Base-by-base conservation (phyloP, 2,888 invertebrate species). In the Ceriagrion tenellum region DNA sequence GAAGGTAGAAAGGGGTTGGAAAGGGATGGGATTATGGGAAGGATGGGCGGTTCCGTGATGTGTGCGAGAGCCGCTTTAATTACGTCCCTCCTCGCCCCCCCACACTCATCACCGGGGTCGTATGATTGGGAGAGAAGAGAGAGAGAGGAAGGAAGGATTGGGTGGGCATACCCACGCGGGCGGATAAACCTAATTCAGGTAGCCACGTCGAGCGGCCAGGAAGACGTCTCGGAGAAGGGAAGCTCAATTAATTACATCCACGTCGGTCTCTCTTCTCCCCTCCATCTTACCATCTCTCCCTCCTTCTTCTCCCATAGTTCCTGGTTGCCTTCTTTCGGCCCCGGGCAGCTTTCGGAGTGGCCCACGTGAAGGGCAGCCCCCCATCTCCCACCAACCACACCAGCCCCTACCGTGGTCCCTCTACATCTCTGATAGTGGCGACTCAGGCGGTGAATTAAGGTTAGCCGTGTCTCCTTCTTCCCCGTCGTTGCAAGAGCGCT, bases 241-340 rank as follows among this genome's bases (percentile, higher is more conserved):
- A 63, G 93, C 69, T 93, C 93, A 69, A 93, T 93, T 93, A 93
- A 93, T 93, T 93, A 93, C 93, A 69, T 63, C 40, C 63, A 30
- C 69, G 93, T 47, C 93, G 16, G 69, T 26, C 63, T 40, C 91
- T 55, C 30, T 30, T 91, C 40, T 16, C 55, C 16, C 55, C 89
- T 55, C 55, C 16, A 1, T 18, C 89, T 40, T 55, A 56, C 40
- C 47, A 20, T 20, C 59, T 20, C 47, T 30, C 59, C 0, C 69
- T 30, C 20, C 26, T 47, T 47, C 47, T 47, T 47, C 47, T 2
- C 47, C 47, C 47, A 47, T 47, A 47, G 47, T 47, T 18, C 23
- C 74, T 30, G 30, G 12, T 18, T 35, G 2, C 69, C 23, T 69
- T 69, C 69, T 26, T 69, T 69, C 18, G 69, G 81, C 81, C 35